A percentile compares a stretch with the other conserved stretches of the same genome.
These are phyloP conservation scores for Spodoptera frugiperda DNA, from an alignment of 1,140 invertebrate species.

Conservation along the genomic window DNA sequence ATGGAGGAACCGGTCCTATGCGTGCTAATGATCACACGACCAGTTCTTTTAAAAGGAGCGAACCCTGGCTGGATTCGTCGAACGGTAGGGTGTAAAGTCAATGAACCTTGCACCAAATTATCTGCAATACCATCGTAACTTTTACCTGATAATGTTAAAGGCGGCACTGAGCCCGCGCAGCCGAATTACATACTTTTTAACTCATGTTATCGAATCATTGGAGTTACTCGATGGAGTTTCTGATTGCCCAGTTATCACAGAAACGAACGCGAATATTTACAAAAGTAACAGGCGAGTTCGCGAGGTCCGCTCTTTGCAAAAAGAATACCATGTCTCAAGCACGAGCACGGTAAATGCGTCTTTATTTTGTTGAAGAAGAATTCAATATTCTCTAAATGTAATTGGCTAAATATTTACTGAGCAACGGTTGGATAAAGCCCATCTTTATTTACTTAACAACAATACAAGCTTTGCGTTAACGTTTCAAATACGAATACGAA, in stretches of 20 bases:
- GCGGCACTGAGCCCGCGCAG: not conserved
- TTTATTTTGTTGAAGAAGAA: no score
- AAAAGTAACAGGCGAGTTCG: no score
- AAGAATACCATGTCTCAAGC: no score
- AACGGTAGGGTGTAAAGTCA: conserved; percentile 24
- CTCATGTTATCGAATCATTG: not conserved
- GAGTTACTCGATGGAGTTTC: not conserved
- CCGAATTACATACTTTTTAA: not conserved
- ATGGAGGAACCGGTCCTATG: conserved; percentile 27
- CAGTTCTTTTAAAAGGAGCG: conserved; percentile 38
- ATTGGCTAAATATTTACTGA: not conserved
- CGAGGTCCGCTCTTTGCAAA: no score
- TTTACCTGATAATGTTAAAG: conserved; percentile 14
- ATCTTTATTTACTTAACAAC: no score
- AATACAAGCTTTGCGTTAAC: no score
- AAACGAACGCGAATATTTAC: no score
- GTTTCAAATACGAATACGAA: no score
- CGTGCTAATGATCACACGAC: conserved; percentile 34
- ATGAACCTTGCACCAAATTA: conserved; percentile 30
- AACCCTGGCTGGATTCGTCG: conserved; percentile 14
- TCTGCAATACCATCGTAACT: conserved; percentile 7
- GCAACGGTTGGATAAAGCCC: not conserved
- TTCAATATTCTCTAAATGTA: not conserved
- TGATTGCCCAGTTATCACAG: not conserved
- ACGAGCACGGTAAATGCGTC: no score